Conservation (phyloP, 2,888 invertebrate species). For the Phyllotreta striolata region DNA sequence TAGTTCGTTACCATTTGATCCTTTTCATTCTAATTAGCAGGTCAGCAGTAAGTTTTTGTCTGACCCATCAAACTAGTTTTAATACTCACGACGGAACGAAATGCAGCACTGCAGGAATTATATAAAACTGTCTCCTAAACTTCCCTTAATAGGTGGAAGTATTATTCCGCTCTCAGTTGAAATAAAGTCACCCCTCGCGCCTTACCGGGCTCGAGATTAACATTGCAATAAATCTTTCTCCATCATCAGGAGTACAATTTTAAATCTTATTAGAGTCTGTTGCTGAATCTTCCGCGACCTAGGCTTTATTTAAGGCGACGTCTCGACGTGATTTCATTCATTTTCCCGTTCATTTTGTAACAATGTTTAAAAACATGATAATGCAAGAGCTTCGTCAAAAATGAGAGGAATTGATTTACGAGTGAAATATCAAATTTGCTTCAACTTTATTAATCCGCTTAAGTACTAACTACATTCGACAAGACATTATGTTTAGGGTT, state of each 20-base stretch:
- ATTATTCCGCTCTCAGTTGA: slow-evolving; percentile 1
- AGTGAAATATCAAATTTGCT: slow-evolving; percentile 12
- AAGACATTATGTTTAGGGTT: slow-evolving; percentile 2
- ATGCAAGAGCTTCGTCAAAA: neutral
- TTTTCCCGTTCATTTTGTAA: too few relatives aligned
- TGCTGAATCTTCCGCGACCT: neutral
- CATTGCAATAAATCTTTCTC: slow-evolving; percentile 7
- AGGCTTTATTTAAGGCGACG: too few relatives aligned
- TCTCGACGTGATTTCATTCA: too few relatives aligned
- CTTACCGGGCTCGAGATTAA: slow-evolving; percentile 4
- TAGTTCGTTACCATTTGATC: neutral
- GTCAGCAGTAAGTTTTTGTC: too few relatives aligned
- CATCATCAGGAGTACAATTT: slow-evolving; percentile 10
- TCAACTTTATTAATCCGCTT: slow-evolving; percentile 12
- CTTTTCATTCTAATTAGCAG: too few relatives aligned
- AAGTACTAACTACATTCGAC: slow-evolving; percentile 1
- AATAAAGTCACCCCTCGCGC: slow-evolving; percentile 4
- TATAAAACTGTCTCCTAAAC: slow-evolving; percentile 10
- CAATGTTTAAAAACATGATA: neutral
- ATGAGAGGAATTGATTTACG: too few relatives aligned
- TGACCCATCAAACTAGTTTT: too few relatives aligned
- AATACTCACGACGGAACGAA: too few relatives aligned
- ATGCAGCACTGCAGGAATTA: neutral
- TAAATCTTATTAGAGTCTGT: slow-evolving; percentile 12
- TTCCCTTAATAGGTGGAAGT: neutral